A percentile compares a stretch with the other conserved stretches of the same genome.
phyloP scores from a whole-genome alignment of 2,797 vertebrate genomes.

The Rhincodon typus region DNA sequence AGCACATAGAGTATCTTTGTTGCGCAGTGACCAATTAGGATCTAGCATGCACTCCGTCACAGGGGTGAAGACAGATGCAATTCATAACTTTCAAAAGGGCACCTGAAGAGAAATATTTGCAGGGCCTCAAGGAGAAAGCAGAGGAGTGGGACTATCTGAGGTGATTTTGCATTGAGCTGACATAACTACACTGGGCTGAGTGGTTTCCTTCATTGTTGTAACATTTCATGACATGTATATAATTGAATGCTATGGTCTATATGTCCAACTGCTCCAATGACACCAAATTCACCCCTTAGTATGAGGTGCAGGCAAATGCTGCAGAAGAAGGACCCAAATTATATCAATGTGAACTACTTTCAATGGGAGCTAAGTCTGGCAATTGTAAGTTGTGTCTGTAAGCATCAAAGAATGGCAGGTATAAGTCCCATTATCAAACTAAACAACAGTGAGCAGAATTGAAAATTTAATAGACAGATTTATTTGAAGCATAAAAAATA shows the following conservation, averaged over 20 bases:
- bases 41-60: too few species aligned
- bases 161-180: too few species aligned
- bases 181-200: too few species aligned
- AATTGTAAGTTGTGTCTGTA: neutral
- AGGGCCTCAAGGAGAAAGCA: too few species aligned
- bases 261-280: neutral
- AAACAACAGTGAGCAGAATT: neutral
- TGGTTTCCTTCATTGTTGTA: too few species aligned
- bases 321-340: neutral
- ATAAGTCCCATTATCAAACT: constrained; percentile 16
- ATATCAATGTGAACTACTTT: neutral
- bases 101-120: too few species aligned
- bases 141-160: too few species aligned
- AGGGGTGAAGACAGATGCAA: neutral
- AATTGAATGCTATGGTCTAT: too few species aligned
- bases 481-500: constrained; percentile 27
- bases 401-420: neutral
- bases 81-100: neutral
- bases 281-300: neutral
- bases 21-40: too few species aligned
- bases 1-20: neutral
- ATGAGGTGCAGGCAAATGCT: neutral
- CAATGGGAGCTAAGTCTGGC: neutral
- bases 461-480: constrained; percentile 22
- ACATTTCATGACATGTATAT: neutral